Base-by-base conservation (phyloP, 64 coral and sea anemone species). In the Montipora foliosa region DNA sequence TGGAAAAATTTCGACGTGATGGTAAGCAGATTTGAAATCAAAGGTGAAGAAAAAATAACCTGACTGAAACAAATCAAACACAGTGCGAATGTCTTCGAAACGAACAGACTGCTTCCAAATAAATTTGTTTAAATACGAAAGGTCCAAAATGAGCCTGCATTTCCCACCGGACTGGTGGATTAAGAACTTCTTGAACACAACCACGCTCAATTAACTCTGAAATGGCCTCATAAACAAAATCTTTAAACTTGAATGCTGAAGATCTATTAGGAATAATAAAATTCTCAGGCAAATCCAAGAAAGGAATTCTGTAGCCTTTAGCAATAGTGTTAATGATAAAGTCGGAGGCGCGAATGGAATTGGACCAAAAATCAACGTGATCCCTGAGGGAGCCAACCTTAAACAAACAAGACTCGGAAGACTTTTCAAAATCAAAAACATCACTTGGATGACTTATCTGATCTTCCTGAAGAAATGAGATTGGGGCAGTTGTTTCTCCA, bases 11-110 rank as follows among this genome's bases (percentile, higher is more conserved):
- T 29, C 29, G 6, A 96, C 37, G 25, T 97, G 95, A 67, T 94
- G 95, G 51, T 94, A 97, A 52, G 87, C 95, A 2, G 88, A 93
- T 91, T 97, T 93, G 11, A 94, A 79, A 59, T 91, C 82, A 83
- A 97, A 94, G 9, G 79, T 94, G n/a, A 93, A 94, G 61, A 97
- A 81, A 89, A 58, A 88, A 82, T 60, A 92, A 67, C 75, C 90
- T 19, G 78, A 47, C 19, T 96, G 76, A 46, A 93, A 93, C 17
- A 96, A 60, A 53, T 79, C 8, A 72, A 93, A 79, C 8, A 93
- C 79, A 86, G 70, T 90, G 59, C 73, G 5, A 47, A 80, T 89
- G 70, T 93, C 88, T 90, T 96, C 95, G 51, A 84, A 90, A 17
- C 85, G 76, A 17, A 93, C 75, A 25, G 69, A 74, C 74, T 90